Conservation (phyloP, 2,888 invertebrate genomes). For the Leptinotarsa rubiginosa region DNA sequence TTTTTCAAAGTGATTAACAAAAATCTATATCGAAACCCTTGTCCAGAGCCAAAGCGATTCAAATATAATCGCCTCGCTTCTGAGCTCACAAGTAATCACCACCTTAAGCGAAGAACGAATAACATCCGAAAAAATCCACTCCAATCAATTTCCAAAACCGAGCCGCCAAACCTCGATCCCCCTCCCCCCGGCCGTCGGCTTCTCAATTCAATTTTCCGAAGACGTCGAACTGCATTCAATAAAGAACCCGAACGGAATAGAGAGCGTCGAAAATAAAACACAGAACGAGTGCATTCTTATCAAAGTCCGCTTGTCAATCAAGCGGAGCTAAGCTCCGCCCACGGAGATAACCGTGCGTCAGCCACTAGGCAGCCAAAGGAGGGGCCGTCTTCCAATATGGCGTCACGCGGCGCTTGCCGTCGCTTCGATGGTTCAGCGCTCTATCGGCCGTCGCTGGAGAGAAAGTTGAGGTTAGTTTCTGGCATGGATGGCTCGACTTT, state of each 20-base stretch:
- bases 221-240: slow-evolving; percentile 14
- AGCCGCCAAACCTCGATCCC: background rate
- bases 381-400: slow-evolving; percentile 63
- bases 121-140: background rate
- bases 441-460: slow-evolving; percentile 30
- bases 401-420: slow-evolving; percentile 58
- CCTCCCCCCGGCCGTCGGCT: background rate
- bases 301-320: slow-evolving; percentile 62
- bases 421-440: slow-evolving; percentile 44
- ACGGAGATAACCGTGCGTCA: slow-evolving; percentile 53
- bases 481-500: background rate
- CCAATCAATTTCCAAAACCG: slow-evolving; percentile 12
- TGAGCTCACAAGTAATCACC: background rate
- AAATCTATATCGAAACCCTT: too few species aligned
- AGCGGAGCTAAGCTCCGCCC: slow-evolving; percentile 53
- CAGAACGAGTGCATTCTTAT: slow-evolving; percentile 58
- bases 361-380: slow-evolving; percentile 54
- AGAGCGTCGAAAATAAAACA: slow-evolving; percentile 26
- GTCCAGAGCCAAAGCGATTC: too few species aligned
- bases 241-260: slow-evolving; percentile 14
- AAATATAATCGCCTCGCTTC: too few species aligned
- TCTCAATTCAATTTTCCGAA: slow-evolving; percentile 25
- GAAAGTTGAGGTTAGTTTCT: slow-evolving; percentile 19
- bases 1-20: too few species aligned
- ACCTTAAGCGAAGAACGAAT: background rate